phyloP scores from a whole-genome alignment of 1,140 invertebrate genomes.

The Pseudobourletiella spinata region DNA sequence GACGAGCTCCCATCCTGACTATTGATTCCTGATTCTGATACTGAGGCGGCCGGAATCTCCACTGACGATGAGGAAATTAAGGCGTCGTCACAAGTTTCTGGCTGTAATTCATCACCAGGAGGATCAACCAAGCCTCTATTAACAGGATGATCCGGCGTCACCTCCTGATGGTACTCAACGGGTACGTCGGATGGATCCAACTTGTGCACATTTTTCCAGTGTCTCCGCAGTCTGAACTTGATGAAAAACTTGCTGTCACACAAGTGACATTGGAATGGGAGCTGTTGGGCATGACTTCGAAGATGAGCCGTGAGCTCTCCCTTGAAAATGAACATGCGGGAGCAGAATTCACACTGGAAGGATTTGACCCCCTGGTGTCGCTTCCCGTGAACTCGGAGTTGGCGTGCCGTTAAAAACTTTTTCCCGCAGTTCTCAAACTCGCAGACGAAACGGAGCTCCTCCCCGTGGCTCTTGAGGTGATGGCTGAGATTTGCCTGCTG shows the following conservation, averaged over 20 bases:
- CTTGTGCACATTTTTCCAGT: neutral
- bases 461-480: constrained; percentile 1
- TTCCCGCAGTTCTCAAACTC: neutral
- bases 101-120: too few species aligned
- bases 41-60: too few species aligned
- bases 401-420: neutral
- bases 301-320: neutral
- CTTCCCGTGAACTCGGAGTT: neutral
- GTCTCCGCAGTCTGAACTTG: neutral
- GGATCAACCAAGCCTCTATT: too few species aligned
- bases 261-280: neutral
- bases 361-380: neutral
- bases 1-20: too few species aligned
- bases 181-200: too few species aligned
- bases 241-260: constrained; percentile 4
- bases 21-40: too few species aligned
- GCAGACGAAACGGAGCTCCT: neutral
- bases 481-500: neutral
- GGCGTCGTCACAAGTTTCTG: too few species aligned
- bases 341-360: neutral
- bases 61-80: too few species aligned
- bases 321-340: neutral
- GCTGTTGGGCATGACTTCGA: neutral
- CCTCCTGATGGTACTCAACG: too few species aligned
- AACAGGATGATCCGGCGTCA: too few species aligned